These are phyloP conservation scores for Carterocephalus palaemon DNA, from an alignment of 2,888 invertebrate species.

Conservation along the genomic window DNA sequence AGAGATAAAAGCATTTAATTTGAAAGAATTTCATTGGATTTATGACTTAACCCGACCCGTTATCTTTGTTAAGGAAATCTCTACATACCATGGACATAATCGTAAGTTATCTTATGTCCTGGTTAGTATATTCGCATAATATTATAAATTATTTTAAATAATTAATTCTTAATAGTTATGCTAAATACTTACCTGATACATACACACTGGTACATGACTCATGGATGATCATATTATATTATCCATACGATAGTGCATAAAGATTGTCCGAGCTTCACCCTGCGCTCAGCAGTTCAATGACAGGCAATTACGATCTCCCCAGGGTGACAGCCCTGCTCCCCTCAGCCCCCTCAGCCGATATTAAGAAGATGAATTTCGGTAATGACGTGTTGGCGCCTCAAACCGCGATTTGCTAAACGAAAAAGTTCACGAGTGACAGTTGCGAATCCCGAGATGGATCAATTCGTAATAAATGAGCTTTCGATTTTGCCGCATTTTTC, in stretches of 20 bases:
- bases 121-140: too few relatives aligned
- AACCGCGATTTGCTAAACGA: conserved; percentile 52
- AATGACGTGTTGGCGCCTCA: conserved; percentile 43
- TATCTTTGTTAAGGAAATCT: too few relatives aligned
- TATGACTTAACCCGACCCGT: too few relatives aligned
- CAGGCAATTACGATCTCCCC: conserved; percentile 45
- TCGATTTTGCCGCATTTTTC: conserved; percentile 40
- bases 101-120: too few relatives aligned
- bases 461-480: conserved; percentile 61
- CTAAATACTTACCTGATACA: too few relatives aligned
- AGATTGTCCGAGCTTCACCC: conserved; percentile 27
- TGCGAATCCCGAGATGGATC: conserved; percentile 54
- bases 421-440: conserved; percentile 61
- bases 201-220: too few relatives aligned
- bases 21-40: too few relatives aligned
- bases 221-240: too few relatives aligned
- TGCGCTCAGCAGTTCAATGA: conserved; percentile 47
- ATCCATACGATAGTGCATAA: neutral
- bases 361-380: conserved; percentile 42
- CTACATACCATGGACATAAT: too few relatives aligned
- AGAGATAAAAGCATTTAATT: too few relatives aligned
- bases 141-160: too few relatives aligned
- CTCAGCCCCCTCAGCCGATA: conserved; percentile 25
- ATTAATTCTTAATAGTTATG: too few relatives aligned
- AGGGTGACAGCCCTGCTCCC: conserved; percentile 2